Conservation (phyloP, 2,797 vertebrate genomes). For the Halcyon chelicuti region DNA sequence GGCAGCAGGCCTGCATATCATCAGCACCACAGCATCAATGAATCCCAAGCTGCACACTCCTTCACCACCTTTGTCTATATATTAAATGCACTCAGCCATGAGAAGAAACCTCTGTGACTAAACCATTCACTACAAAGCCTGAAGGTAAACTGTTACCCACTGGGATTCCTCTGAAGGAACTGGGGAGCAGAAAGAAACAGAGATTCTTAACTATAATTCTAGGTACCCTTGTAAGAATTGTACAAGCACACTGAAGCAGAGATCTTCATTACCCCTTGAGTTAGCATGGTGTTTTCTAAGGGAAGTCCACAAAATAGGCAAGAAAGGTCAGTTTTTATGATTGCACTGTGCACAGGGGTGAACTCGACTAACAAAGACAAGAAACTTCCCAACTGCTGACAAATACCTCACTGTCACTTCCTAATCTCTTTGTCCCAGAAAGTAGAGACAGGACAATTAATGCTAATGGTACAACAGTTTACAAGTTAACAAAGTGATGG, state of each 20-base stretch:
- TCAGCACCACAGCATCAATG: neutral
- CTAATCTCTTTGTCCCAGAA: neutral
- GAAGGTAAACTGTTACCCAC: neutral
- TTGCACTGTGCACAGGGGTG: neutral
- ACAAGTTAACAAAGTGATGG: neutral
- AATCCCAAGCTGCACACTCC: neutral
- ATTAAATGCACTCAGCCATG: neutral
- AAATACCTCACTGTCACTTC: neutral
- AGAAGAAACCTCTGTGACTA: neutral
- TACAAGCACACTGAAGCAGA: neutral
- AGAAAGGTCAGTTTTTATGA: neutral
- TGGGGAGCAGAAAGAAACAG: neutral
- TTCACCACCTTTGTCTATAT: neutral
- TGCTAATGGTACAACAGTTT: neutral
- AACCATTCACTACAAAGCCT: neutral
- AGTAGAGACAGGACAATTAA: neutral
- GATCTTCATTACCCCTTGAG: neutral
- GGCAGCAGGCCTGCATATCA: slow-evolving; percentile 57
- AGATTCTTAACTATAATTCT: neutral
- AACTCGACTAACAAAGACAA: neutral
- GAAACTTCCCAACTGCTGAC: neutral
- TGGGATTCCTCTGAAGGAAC: neutral
- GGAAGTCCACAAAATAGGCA: neutral
- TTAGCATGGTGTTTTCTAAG: neutral
- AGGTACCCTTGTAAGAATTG: neutral